Base-by-base conservation (phyloP, 2,888 invertebrate species). In the Glyphotaelius pellucidus region DNA sequence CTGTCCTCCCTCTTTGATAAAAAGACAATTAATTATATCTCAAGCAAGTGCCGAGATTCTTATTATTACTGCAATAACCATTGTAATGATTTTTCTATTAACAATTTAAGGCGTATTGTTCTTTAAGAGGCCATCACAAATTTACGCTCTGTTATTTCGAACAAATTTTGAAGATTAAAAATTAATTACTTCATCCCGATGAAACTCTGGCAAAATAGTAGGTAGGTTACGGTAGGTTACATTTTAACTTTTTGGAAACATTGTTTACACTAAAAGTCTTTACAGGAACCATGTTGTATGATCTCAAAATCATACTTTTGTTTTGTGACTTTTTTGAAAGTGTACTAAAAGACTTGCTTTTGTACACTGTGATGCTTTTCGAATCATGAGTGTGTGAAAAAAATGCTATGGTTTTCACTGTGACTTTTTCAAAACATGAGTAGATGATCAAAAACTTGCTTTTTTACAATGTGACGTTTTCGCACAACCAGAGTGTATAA, bases 1-100 rank as follows among this genome's bases (percentile, higher is more conserved):
- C 85, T 42, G 14, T 42, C 85, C 42, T 14, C 47, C 31, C 9
- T 47, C 42, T 30, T 47, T 86, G 5, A 67, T 67, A 67, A 67
- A 67, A 67, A 67, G 67, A 32, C 31, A 83, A 83, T 83, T 83
- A 32, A 83, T 83, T 83, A 83, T 83, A 35, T 83, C 81, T 83
- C 14, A 83, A 32, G 1, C 32, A 83, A 83, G 81, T 83, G 81
- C 32, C 14, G 32, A 83, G 32, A 31, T 15, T 32, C 81, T 15
- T 67, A 67, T 25, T 67, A 25, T 67, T 67, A 67, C 25, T n/a
- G 67, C 25, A 67, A 67, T 67, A 67, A n/a, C 67, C 67, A 67
- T 67, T 67, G 67, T 67, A 67, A 67, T 67, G 67, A 25, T 67
- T 67, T 67, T 67, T 67, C 9, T 67, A 67, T 67, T 67, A 67